phyloP scores from a whole-genome alignment of 35 echinoderm and acorn worm genomes.

The Ptychodera flava region DNA sequence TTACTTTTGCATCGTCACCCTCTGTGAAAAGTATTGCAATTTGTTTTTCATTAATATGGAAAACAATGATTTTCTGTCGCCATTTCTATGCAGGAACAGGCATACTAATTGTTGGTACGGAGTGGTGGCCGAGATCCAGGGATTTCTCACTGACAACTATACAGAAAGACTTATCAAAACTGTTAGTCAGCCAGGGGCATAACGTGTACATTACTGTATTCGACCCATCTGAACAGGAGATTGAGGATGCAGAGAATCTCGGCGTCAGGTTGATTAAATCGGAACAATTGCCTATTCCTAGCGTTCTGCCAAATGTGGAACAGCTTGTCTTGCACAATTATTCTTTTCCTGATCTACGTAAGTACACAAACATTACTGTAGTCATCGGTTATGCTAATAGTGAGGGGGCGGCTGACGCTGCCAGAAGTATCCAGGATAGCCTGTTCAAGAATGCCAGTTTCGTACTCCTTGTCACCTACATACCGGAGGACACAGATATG shows the following conservation, averaged over 20 bases:
- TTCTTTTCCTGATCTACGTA: background rate
- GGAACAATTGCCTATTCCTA: background rate
- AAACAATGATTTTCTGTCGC: too few species aligned
- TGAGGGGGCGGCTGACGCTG: background rate
- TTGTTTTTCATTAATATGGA: too few species aligned
- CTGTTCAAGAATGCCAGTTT: background rate
- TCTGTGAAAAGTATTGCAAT: too few species aligned
- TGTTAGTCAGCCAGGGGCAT: background rate
- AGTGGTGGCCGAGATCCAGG: background rate
- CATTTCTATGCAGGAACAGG: too few species aligned
- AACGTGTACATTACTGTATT: background rate
- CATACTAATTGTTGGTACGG: background rate
- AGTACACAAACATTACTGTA: background rate
- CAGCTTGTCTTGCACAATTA: background rate
- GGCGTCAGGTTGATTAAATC: background rate
- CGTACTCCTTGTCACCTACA: background rate
- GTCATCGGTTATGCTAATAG: background rate
- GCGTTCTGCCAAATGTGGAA: background rate
- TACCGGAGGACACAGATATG: background rate
- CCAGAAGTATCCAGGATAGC: background rate
- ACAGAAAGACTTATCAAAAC: background rate
- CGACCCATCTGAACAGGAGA: background rate
- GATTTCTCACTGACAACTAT: background rate
- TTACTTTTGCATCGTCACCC: too few species aligned
- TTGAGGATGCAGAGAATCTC: background rate